Evolutionary conservation across 1,140 invertebrate genomes (phyloP), one percentile per base, ranked within the genome.

Genomic region (Drosophila kepulauana): DNA sequence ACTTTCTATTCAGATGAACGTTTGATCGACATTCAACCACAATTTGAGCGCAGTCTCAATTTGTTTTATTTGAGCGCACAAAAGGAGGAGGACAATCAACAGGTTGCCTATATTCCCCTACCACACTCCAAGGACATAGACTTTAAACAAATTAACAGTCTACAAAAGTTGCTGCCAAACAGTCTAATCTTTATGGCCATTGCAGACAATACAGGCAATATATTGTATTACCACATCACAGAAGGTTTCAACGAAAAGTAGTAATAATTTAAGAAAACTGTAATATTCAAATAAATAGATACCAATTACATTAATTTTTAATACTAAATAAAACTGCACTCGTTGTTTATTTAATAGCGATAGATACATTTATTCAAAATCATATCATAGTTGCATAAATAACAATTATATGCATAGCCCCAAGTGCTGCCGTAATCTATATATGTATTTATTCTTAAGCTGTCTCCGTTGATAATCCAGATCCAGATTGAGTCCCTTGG

Each of bases 321-420:
- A 20, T 28, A 20, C 1, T 13, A 13, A 30, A 59, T 62, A 65
- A 52, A 38, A 38, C 35, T 38, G 1, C 30, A 20, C 3, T 35
- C 20, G 20, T 41, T n/a, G 11, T 49, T 58, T 51, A 10, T 51
- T 57, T 59, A 67, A 81, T 88, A 85, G 81, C 72, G 78, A 89
- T 88, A 89, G 81, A 89, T 89, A 88, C 81, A 89, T 89, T 88
- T 88, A 85, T 88, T 89, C 51, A 89, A 89, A 88, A 89, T 87
- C 84, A 88, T 87, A 87, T 87, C 81, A 78, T 74, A 77, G 64
- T 79, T 89, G 71, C 77, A 90, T 82, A 90, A 91, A 79, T 89
- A 81, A 81, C 73, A 75, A 59, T 70, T 85, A 90, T 79, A 75
- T 76, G 71, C 77, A 61, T 48, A 84, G 78, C 41, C 67, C 61